These are phyloP conservation scores for Rhorus exstirpatorius DNA, from an alignment of 2,888 invertebrate genomes.

Conservation along the genomic window DNA sequence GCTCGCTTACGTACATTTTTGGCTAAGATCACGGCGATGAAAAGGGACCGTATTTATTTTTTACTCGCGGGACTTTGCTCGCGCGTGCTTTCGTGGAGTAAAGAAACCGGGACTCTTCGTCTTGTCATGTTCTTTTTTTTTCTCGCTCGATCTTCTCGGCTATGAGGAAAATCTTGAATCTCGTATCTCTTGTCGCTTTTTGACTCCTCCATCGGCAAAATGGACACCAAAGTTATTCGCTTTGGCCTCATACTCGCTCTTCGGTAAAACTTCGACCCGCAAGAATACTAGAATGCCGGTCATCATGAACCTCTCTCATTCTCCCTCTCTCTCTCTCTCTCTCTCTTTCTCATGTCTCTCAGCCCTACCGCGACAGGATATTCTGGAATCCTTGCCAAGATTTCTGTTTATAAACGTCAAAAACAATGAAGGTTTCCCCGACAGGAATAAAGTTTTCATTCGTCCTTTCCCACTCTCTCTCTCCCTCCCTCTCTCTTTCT, in stretches of 20 bases:
- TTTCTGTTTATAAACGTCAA: constrained; percentile 81
- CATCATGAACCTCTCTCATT: constrained; percentile 36
- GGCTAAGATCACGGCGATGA: neutral
- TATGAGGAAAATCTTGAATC: constrained; percentile 13
- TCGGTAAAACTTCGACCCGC: constrained; percentile 52
- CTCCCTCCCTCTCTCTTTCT: constrained; percentile 3
- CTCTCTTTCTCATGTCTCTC: constrained; percentile 1
- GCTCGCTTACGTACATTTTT: constrained; percentile 19
- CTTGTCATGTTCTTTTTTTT: neutral
- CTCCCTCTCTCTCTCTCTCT: constrained; percentile 16
- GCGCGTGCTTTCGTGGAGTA: neutral
- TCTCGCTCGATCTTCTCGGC: neutral
- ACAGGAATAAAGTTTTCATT: constrained; percentile 75
- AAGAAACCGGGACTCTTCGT: neutral
- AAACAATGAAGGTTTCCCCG: constrained; percentile 76
- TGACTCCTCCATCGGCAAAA: constrained; percentile 47
- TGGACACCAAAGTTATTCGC: constrained; percentile 55
- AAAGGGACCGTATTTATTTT: neutral
- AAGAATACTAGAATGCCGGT: constrained; percentile 20
- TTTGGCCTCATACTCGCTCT: constrained; percentile 5
- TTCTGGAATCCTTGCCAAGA: constrained; percentile 77
- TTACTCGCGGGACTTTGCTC: too few relatives aligned
- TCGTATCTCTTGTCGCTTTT: constrained; percentile 24
- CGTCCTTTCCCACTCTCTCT: neutral
- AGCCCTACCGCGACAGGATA: constrained; percentile 13